Base-by-base conservation (phyloP, 2,797 vertebrate genomes). In the Coregonus ussuriensis region DNA sequence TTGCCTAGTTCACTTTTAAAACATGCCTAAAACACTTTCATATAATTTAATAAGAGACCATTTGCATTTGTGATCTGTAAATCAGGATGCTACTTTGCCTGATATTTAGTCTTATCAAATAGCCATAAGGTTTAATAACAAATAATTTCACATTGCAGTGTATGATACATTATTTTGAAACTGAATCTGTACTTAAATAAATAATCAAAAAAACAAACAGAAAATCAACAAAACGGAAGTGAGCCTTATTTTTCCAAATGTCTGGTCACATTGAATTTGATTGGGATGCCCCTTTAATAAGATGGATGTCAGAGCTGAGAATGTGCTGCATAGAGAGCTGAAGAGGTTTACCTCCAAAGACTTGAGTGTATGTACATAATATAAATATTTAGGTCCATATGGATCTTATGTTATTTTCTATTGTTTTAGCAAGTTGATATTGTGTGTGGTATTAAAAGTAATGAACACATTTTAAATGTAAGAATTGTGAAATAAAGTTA, bases 401-500 rank as follows among this genome's bases (percentile, higher is more conserved):
- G 89, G 89, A 91, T 87, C 89, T 89, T 91, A 89, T 92, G 90
- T 94, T 94, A 93, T 94, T 92, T 63, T 63, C 21, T 94, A 93
- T 93, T 92, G 91, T 93, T 93, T 93, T 93, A 93, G 92, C 90
- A 89, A 91, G 88, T 91, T 87, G 87, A 90, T 91, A 90, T 90
- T 92, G 88, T 93, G 88, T 90, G 91, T 92, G 91, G 83, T 92
- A 88, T 91, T 90, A 89, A 84, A 87, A 91, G 70, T 78, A 86
- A 87, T 89, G 82, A 87, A 91, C 86, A 90, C 86, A 88, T 86
- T 33, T 15, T 85, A 89, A 86, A 92, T 89, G 89, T 88, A 89
- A 88, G 52, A 89, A 85, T 88, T 91, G 91, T 92, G 90, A 89
- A 92, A 89, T 92, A 89, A 92, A 91, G 85, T 86, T 83, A 68